Base-by-base conservation (phyloP, 1,140 invertebrate genomes). In the Lineus longissimus region DNA sequence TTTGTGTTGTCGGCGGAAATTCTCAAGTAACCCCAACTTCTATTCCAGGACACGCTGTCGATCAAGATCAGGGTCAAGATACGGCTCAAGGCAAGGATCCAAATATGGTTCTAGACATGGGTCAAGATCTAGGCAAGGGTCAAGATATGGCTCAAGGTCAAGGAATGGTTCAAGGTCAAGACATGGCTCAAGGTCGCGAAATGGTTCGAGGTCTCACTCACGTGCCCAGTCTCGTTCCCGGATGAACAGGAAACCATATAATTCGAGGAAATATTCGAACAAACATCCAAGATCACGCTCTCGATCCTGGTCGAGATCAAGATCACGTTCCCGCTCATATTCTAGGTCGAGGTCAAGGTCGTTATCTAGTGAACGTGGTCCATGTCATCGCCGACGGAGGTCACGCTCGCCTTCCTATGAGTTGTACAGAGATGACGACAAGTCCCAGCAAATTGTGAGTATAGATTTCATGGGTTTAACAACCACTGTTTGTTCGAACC, bases 341-440 rank as follows among this genome's bases (percentile, higher is more conserved):
- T 64, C 61, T 17, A 31, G 60, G n/a, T 57, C 55, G 27, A 22
- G 55, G 25, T 57, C 29, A 51, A 19, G 47, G 9, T 36, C 33
- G 33, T 36, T 36, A 36, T 36, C 33, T 15, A 36, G 33, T 36
- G 33, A 36, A 36, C 33, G 6, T 15, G 33, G 15, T 36, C 33
- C 33, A 7, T 15, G 33, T 36, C 33, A 15, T 15, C 33, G 33
- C 15, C 4, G 33, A 36, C 4, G 33, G 33, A 36, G 33, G 15
- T 36, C 33, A 15, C 33, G 33, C 6, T 36, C 33, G 33, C 15
- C 33, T 36, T 15, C 33, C 33, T 4, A 36, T 36, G 15, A 40
- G 83, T 85, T 36, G 23, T 36, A 56, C 29, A 54, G 68, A 63
- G 74, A 72, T 63, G 68, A 71, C 33, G 74, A 73, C 40, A 74